Conservation (phyloP, 2,888 invertebrate species). For the Bellardia bayeri region DNA sequence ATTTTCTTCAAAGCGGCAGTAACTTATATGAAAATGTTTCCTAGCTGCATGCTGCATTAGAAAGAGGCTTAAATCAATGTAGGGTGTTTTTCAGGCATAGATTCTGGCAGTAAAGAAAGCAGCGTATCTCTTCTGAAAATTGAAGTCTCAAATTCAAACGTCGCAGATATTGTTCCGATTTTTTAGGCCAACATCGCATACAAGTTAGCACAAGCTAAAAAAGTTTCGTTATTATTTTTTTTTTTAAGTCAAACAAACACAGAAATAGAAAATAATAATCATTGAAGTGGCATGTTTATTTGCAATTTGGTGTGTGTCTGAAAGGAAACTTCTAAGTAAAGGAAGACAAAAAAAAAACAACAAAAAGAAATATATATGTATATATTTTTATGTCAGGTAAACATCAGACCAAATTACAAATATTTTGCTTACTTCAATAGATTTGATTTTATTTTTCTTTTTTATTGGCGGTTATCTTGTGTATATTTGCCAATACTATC, state of each 20-base stretch:
- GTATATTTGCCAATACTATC: constrained; percentile 61
- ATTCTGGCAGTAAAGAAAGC: no score
- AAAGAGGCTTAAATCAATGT: no score
- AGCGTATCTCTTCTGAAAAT: no score
- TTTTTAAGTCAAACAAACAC: background rate
- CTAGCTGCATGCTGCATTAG: no score
- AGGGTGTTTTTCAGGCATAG: no score
- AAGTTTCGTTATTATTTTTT: constrained; percentile 4
- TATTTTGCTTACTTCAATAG: constrained; percentile 75
- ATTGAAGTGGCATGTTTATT: constrained; percentile 60
- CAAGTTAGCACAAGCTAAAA: constrained; percentile 5
- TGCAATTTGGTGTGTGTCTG: constrained; percentile 62
- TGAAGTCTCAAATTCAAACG: no score
- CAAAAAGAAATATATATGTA: no score
- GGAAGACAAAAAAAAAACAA: constrained; percentile 6
- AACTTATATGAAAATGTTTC: no score
- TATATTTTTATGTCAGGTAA: constrained; percentile 78
- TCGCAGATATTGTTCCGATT: no score
- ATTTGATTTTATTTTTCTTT: constrained; percentile 65
- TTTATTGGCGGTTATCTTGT: constrained; percentile 14
- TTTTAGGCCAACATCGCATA: background rate
- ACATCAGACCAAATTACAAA: constrained; percentile 82
- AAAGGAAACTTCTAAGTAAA: constrained; percentile 37
- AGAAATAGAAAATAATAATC: constrained; percentile 17
- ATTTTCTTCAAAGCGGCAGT: no score